Evolutionary conservation across 2,888 invertebrate genomes (phyloP), one percentile per base, ranked within the genome.

Genomic region (Diploptera punctata): DNA sequence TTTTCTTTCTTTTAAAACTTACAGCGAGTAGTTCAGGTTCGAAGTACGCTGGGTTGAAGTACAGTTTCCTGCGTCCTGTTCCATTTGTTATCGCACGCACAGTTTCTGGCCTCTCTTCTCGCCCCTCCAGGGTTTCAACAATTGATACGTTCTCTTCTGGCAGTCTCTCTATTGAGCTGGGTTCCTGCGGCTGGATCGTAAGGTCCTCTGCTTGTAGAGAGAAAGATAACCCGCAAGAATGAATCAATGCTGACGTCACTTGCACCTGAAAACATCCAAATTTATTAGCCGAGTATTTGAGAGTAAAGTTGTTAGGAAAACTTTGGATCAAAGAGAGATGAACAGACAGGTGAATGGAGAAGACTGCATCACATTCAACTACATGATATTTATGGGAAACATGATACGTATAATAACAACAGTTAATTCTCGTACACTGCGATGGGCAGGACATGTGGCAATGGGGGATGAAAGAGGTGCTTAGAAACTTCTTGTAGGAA

Each of bases 1-100:
- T n/a, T n/a, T n/a, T n/a, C n/a, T n/a, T n/a, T n/a, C n/a, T n/a
- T n/a, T n/a, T n/a, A n/a, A n/a, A n/a, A 81, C 88, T 87, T 85
- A 94, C 94, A 85, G 91, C 86, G 81, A 97, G 86, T 61, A 95
- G 82, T 77, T 95, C 93, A 29, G 93, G 93, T 81, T 97, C 96
- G 79, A 97, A 95, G 81, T 95, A 97, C 7, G 95, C 95, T 0
- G 95, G 95, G 81, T 95, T 95, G 79, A 95, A 95, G 80, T 94
- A 95, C 2, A 95, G 85, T 80, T 95, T 94, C 76, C 92, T 87
- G 69, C 94, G 86, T 0, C 91, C 90, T 29, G 89, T 90, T 13
- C 92, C 93, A 1, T 82, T 77, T 9, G 82, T 78, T 9, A 84
- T 81, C 13, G 80, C 79, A 77, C 89, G 85, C 10, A 91, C 84